phyloP scores from a whole-genome alignment of 2,797 vertebrate genomes.

The Oreochromis grahami region DNA sequence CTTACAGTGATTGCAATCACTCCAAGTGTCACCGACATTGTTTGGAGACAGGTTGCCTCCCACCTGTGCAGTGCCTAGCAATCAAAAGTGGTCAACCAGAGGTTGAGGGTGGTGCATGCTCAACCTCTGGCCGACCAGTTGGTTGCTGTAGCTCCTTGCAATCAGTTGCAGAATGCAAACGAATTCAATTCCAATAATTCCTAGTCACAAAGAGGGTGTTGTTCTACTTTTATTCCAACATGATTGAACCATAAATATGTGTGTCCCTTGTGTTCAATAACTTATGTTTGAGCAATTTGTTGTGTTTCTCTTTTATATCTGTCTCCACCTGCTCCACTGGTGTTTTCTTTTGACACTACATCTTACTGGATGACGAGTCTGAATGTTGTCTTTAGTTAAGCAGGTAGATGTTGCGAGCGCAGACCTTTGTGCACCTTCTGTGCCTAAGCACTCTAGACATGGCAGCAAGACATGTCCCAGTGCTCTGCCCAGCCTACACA shows the following conservation, averaged over 20 bases:
- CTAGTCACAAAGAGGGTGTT: not conserved
- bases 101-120: not conserved
- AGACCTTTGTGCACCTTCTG: not conserved
- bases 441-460: not conserved
- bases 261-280: not conserved
- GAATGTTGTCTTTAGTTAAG: not conserved
- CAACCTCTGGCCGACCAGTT: not conserved
- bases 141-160: not conserved
- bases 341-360: not conserved
- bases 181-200: not conserved
- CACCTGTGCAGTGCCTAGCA: not conserved
- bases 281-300: not conserved
- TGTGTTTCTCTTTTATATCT: not conserved
- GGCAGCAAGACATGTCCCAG: not conserved
- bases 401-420: rapidly evolving
- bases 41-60: not conserved
- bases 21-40: rapidly evolving
- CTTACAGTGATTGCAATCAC: not conserved
- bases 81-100: not conserved
- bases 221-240: not conserved
- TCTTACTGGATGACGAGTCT: not conserved
- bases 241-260: not conserved
- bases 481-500: not conserved
- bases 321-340: not conserved
- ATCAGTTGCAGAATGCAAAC: not conserved